These are phyloP conservation scores for Opisthocomus hoazin DNA, from an alignment of 2,113 vertebrate species.

Conservation along the genomic window DNA sequence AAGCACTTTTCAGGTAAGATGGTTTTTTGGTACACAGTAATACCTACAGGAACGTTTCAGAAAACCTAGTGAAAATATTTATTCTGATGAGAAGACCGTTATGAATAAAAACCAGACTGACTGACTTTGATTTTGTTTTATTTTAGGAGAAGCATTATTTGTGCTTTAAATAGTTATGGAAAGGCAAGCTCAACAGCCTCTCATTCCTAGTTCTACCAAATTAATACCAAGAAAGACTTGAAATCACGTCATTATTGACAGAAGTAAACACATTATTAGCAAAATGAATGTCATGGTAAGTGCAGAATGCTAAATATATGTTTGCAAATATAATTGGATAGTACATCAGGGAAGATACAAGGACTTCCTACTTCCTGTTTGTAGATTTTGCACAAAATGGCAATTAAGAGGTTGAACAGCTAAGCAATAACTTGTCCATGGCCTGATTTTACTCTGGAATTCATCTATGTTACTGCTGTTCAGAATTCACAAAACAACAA, in stretches of 20 bases:
- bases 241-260: background rate
- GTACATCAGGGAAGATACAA: background rate
- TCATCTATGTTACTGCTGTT: background rate
- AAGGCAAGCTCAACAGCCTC: background rate
- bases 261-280: background rate
- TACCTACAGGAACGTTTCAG: background rate
- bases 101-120: background rate
- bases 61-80: background rate
- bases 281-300: background rate
- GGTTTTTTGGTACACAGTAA: background rate
- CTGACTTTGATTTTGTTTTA: background rate
- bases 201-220: background rate
- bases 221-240: background rate
- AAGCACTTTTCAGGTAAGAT: background rate
- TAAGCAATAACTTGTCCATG: background rate
- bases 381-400: background rate
- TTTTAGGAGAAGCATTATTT: background rate
- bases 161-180: background rate
- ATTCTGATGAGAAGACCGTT: background rate
- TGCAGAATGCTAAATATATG: background rate
- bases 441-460: background rate
- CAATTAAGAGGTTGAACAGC: background rate
- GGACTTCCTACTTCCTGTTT: background rate
- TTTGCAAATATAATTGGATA: background rate
- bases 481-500: background rate